phyloP scores from a whole-genome alignment of 2,888 invertebrate species.

The Leucania comma region DNA sequence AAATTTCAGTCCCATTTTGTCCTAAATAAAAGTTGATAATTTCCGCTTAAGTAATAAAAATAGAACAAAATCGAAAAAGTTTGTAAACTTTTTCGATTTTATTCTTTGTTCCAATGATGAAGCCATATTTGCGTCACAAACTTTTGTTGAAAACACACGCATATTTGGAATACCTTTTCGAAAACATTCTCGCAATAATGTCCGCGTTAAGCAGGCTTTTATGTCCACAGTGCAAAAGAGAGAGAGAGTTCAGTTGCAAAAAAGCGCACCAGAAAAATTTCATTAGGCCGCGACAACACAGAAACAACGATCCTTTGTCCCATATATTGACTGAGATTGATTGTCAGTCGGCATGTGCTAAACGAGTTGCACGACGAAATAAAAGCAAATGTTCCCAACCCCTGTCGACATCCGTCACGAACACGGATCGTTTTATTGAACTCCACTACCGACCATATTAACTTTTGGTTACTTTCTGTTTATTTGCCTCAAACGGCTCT shows the following conservation, averaged over 20 bases:
- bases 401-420: conserved; percentile 84
- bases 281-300: conserved; percentile 82
- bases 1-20: conserved; percentile 2
- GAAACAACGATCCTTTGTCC: conserved; percentile 86
- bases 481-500: conserved; percentile 64
- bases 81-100: conserved; percentile 1
- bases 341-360: conserved; percentile 88
- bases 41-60: neutral
- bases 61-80: neutral
- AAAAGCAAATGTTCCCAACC: conserved; percentile 86
- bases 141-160: conserved; percentile 18
- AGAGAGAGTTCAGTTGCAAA: conserved; percentile 55
- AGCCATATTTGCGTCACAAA: conserved; percentile 14
- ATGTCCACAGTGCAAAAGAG: conserved; percentile 41
- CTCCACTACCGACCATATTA: conserved; percentile 79
- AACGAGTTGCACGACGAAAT: conserved; percentile 86
- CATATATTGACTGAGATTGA: conserved; percentile 89
- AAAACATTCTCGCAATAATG: conserved; percentile 33
- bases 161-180: conserved; percentile 25
- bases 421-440: conserved; percentile 85
- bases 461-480: conserved; percentile 76
- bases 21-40: neutral
- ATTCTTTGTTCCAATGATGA: neutral
- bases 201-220: conserved; percentile 36
- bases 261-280: conserved; percentile 80